phyloP scores from a whole-genome alignment of 2,888 invertebrate species.

The Miltochrista miniata region DNA sequence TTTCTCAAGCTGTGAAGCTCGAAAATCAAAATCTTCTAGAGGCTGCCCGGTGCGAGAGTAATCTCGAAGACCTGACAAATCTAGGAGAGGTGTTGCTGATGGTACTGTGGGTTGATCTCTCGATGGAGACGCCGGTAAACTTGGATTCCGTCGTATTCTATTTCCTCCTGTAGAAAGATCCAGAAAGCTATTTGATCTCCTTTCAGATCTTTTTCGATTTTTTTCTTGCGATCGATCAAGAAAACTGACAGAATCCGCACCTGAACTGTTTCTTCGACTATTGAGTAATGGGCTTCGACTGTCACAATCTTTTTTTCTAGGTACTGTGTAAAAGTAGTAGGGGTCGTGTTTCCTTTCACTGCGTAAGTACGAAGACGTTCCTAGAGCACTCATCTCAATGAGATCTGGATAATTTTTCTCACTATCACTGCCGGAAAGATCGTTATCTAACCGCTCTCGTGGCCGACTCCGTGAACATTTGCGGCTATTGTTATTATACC shows the following conservation, averaged over 20 bases:
- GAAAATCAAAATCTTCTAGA: constrained; percentile 87
- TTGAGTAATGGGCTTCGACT: constrained; percentile 90
- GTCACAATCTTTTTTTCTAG: constrained; percentile 84
- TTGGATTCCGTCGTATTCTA: constrained; percentile 78
- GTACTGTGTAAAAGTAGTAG: constrained; percentile 87
- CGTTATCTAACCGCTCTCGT: constrained; percentile 74
- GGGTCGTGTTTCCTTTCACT: constrained; percentile 71
- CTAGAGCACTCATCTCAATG: constrained; percentile 78
- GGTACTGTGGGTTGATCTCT: constrained; percentile 72
- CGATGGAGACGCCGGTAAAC: constrained; percentile 87
- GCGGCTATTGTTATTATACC: constrained; percentile 71
- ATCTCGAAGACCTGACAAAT: constrained; percentile 82
- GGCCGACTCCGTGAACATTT: constrained; percentile 65
- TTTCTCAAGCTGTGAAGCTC: constrained; percentile 90
- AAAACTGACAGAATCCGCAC: constrained; percentile 84
- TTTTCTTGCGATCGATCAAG: constrained; percentile 68
- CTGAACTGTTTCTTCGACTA: constrained; percentile 89
- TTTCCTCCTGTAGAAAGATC: constrained; percentile 84
- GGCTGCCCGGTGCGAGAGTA: constrained; percentile 73
- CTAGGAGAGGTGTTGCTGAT: constrained; percentile 85
- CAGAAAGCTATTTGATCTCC: constrained; percentile 88
- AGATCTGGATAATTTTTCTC: constrained; percentile 83
- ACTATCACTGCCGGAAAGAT: constrained; percentile 77
- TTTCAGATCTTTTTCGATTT: constrained; percentile 63
- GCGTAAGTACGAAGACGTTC: constrained; percentile 67